Evolutionary conservation across 2,113 vertebrate species (phyloP).

Genomic region (Eurystomus gularis): DNA sequence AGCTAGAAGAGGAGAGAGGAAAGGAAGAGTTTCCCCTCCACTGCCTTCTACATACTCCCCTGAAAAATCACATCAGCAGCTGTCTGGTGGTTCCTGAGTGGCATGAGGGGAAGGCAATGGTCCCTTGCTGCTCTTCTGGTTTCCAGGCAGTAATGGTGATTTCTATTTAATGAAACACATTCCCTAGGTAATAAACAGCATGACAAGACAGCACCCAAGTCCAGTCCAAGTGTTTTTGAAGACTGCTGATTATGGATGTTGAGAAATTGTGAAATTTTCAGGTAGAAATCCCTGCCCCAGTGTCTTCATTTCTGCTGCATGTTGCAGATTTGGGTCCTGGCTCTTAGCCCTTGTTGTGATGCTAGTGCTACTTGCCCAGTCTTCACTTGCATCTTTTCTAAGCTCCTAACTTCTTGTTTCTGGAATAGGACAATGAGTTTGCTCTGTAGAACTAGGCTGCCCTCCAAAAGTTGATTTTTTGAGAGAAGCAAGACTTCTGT

Average conservation of each 20-base stretch:
- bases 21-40: background rate
- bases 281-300: background rate
- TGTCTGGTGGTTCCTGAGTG: background rate
- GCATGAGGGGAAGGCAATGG: background rate
- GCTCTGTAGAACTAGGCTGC: background rate
- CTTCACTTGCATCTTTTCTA: background rate
- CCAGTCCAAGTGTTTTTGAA: background rate
- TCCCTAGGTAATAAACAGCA: background rate
- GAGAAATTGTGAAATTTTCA: background rate
- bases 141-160: background rate
- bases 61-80: fast-evolving
- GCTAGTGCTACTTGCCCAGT: background rate
- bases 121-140: background rate
- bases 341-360: background rate
- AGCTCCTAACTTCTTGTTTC: background rate
- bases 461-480: background rate
- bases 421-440: background rate
- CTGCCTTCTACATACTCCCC: background rate
- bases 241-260: background rate
- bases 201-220: background rate
- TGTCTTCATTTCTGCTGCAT: background rate
- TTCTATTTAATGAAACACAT: background rate
- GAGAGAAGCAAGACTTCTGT: background rate
- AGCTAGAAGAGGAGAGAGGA: background rate
- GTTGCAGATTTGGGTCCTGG: background rate